These are phyloP conservation scores for Pegea sp. DNA, from an alignment of 23 tunicate species.

Conservation along the genomic window DNA sequence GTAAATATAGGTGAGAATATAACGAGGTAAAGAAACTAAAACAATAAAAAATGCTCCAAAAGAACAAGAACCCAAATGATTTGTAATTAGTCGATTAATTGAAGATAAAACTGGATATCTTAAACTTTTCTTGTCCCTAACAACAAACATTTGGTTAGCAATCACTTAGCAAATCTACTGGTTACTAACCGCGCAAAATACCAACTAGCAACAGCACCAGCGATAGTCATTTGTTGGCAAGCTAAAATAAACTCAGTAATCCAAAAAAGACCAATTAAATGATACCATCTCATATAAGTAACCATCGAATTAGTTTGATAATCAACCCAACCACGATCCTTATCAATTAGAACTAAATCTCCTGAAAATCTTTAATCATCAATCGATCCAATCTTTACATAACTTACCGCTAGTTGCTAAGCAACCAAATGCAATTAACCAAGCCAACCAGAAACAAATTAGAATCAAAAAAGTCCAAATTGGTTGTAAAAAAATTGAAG, in stretches of 20 bases:
- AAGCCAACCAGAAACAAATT: conserved; percentile 47
- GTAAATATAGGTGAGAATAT: conserved; percentile 65
- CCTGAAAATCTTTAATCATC: conserved; percentile 14
- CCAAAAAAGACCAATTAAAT: conserved; percentile 62
- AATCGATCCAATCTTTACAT: neutral
- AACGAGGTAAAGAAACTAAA: conserved; percentile 60
- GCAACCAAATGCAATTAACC: conserved; percentile 73
- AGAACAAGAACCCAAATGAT: conserved; percentile 89
- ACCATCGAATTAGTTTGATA: conserved; percentile 21
- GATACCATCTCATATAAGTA: conserved; percentile 86
- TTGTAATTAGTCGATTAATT: conserved; percentile 28
- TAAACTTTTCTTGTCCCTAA: conserved; percentile 53
- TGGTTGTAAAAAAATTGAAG: conserved; percentile 54
- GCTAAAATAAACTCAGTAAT: conserved; percentile 71
- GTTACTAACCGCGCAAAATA: conserved; percentile 61
- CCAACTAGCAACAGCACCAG: conserved; percentile 53
- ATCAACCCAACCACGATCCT: conserved; percentile 41
- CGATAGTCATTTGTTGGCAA: conserved; percentile 83
- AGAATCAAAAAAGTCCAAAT: conserved; percentile 68
- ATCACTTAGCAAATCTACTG: neutral
- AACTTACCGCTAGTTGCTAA: conserved; percentile 44
- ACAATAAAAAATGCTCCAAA: conserved; percentile 62
- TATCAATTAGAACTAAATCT: conserved; percentile 14
- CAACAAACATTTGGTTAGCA: neutral
- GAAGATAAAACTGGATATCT: conserved; percentile 43